Percentiles rank a stretch among this genome's conserved stretches.
Conservation (phyloP, 2,113 vertebrate genomes). For the Eubucco bourcierii region DNA sequence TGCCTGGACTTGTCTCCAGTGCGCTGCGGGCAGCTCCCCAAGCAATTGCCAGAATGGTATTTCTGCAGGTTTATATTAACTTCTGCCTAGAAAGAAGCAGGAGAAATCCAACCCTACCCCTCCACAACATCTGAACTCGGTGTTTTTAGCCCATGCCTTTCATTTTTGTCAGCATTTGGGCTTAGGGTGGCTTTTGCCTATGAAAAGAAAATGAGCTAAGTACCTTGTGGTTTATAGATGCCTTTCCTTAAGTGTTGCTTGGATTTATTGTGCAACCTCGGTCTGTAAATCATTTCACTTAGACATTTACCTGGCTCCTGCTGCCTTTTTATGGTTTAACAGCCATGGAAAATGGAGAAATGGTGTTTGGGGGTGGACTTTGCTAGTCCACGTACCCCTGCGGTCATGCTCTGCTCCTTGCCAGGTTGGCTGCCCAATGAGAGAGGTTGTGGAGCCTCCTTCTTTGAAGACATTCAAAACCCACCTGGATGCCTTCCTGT, state of each 20-base stretch:
- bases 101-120: not conserved
- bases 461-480: too few relatives aligned
- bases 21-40: constrained; percentile 57
- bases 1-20: constrained; percentile 62
- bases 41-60: constrained; percentile 60
- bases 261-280: constrained; percentile 34
- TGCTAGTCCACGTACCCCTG: not conserved
- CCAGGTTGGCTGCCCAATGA: not conserved
- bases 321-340: constrained; percentile 27
- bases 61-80: constrained; percentile 67
- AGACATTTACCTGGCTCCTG: constrained; percentile 23
- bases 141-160: constrained; percentile 16
- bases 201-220: constrained; percentile 57
- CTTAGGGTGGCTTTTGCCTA: not conserved
- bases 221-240: constrained; percentile 33
- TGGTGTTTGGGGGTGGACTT: rapidly evolving
- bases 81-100: constrained; percentile 40
- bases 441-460: not conserved
- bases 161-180: constrained; percentile 8
- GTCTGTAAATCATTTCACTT: constrained; percentile 39
- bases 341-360: not conserved
- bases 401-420: not conserved
- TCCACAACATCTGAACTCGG: not conserved
- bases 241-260: constrained; percentile 12
- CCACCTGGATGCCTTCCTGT: too few relatives aligned